Evolutionary conservation across 2,113 vertebrate genomes (phyloP).

Genomic region (Lophotis ruficrista): DNA sequence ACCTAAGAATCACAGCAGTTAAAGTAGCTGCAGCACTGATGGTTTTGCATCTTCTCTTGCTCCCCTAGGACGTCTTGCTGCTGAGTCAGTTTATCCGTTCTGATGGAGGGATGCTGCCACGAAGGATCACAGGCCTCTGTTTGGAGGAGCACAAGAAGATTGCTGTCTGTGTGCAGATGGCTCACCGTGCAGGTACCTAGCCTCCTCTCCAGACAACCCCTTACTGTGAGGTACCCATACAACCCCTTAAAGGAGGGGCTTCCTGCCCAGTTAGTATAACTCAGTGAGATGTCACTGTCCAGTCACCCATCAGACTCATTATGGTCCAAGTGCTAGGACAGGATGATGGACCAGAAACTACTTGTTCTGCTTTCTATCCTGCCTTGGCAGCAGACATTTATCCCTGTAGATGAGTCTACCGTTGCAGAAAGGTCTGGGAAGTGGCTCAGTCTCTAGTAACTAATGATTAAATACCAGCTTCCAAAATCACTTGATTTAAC

Average conservation of each 20-base stretch:
- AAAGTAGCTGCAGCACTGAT: background rate
- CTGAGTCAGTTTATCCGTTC: conserved; percentile 95
- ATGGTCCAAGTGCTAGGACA: background rate
- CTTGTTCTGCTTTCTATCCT: background rate
- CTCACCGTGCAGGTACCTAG: conserved; percentile 89
- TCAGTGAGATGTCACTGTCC: background rate
- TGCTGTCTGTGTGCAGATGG: conserved; percentile 93
- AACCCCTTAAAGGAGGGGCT: background rate
- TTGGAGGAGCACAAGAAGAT: conserved; percentile 91
- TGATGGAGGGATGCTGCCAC: conserved; percentile 91
- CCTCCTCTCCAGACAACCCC: background rate
- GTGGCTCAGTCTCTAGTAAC: background rate
- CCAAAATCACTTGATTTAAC: background rate
- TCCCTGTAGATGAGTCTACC: background rate
- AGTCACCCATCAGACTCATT: background rate
- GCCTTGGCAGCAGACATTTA: background rate
- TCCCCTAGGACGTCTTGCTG: conserved; percentile 88
- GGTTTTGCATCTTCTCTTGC: background rate
- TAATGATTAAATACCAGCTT: background rate
- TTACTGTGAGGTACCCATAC: background rate
- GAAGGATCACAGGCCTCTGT: conserved; percentile 90
- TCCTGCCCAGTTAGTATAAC: background rate
- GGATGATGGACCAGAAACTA: background rate
- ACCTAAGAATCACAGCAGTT: background rate
- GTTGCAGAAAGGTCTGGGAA: background rate